These are phyloP conservation scores for Ptiloglossa arizonensis DNA, from an alignment of 1,140 invertebrate genomes.

Conservation along the genomic window DNA sequence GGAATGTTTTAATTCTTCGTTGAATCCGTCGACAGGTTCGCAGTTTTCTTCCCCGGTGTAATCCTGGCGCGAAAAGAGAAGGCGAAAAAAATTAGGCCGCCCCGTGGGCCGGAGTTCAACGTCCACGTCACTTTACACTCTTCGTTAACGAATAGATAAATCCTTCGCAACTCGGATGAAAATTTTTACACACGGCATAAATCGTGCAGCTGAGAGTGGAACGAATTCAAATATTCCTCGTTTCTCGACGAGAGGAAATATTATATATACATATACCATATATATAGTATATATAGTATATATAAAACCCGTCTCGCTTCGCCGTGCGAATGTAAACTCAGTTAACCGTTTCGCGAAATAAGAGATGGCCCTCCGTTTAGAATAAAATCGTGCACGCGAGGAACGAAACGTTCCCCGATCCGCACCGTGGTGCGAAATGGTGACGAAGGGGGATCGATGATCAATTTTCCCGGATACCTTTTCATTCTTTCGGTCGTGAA, in stretches of 20 bases:
- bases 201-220: background rate
- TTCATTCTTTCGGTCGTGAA: background rate
- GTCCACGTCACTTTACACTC: background rate
- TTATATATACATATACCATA: too few species aligned
- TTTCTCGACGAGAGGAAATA: background rate
- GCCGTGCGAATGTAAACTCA: background rate
- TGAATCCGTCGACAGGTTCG: background rate
- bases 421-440: too few species aligned
- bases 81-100: too few species aligned
- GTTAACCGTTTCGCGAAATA: background rate
- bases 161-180: background rate
- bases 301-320: background rate
- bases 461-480: slow-evolving; percentile 6
- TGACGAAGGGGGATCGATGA: background rate
- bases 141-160: background rate
- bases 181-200: background rate
- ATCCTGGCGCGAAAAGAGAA: background rate
- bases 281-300: too few species aligned
- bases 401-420: background rate
- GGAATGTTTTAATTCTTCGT: background rate
- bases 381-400: background rate
- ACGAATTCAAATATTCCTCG: background rate
- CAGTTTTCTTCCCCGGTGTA: background rate
- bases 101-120: background rate
- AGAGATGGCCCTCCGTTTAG: background rate